These are phyloP conservation scores for Rhinopomastus cyanomelas DNA, from an alignment of 2,113 vertebrate species.

Conservation along the genomic window DNA sequence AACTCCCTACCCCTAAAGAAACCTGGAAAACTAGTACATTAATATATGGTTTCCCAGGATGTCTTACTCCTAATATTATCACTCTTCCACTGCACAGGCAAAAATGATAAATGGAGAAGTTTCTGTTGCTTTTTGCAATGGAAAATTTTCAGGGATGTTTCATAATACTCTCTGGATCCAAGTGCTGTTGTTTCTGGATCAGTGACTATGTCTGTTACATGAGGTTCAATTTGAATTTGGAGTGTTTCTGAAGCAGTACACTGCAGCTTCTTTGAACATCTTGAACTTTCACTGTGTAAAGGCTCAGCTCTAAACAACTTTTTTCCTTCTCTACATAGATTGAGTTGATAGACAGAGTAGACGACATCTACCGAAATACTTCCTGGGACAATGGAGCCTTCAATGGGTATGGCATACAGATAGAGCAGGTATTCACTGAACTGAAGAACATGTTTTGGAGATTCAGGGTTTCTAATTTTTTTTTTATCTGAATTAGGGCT, in stretches of 20 bases:
- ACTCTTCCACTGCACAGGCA: not conserved
- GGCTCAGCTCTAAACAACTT: not conserved
- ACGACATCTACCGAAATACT: slow-evolving; percentile 97
- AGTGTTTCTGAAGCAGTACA: not conserved
- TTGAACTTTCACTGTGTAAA: not conserved
- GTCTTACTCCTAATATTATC: not conserved
- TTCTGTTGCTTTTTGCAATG: not conserved
- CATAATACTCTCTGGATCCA: not conserved
- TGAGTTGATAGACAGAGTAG: slow-evolving; percentile 96
- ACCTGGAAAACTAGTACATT: not conserved
- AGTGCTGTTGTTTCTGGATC: not conserved
- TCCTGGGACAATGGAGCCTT: slow-evolving; percentile 89
- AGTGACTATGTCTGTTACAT: not conserved
- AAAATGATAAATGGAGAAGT: not conserved
- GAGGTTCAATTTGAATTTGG: not conserved
- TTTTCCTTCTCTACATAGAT: slow-evolving; percentile 78
- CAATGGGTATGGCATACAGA: slow-evolving; percentile 95
- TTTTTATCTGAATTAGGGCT: not conserved
- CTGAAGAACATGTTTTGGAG: not conserved
- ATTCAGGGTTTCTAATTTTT: not conserved
- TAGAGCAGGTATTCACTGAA: slow-evolving; percentile 86
- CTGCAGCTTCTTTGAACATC: not conserved
- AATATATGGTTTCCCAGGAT: not conserved
- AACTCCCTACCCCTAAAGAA: not conserved
- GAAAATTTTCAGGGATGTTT: not conserved